Base-by-base conservation (phyloP, 2,797 vertebrate species). In the Falco peregrinus region DNA sequence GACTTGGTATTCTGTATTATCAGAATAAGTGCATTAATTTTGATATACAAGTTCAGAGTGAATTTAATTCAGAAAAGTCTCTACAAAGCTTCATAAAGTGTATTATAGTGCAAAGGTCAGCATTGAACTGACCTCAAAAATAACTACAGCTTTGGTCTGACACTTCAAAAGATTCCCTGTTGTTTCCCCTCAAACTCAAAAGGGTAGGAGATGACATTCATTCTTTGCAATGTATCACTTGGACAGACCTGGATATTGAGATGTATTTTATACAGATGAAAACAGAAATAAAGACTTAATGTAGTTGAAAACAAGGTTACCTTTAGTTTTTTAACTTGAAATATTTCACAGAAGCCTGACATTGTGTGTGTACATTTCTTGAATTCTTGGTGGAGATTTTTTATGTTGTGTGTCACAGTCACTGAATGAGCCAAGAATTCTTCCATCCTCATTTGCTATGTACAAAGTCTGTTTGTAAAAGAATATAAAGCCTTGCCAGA, bases 261-360 rank as follows among this genome's bases (percentile, higher is more conserved):
- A 97, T n/a, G 37, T 47, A 94, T 68, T 97, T 97, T 87, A 89
- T 80, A 97, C 92, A 96, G 93, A 96, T 56, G 85, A 96, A 96
- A 97, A 90, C 75, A 84, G 89, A 97, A 97, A 85, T 65, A 92
- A 94, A 94, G 79, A 90, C 81, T 95, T 97, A 83, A 84, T 48
- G 33, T 90, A 94, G 74, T n/a, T 97, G 84, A 86, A 97, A 98
- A 96, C 74, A 95, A 95, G 68, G 84, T 95, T 94, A 95, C 41
- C 18, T 10, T 95, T 96, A 95, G 69, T 48, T 94, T 97, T 96
- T 97, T 88, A 96, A 57, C 65, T 53, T 94, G 13, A 90, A 90
- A 79, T 53, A 95, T 70, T 95, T 96, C 64, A 96, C 41, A 92
- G 63, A 96, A 95, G 41, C 87, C 57, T 96, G 87, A 95, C 35